Conservation (phyloP, 2,797 vertebrate genomes). For the Sebastolobus alascanus region DNA sequence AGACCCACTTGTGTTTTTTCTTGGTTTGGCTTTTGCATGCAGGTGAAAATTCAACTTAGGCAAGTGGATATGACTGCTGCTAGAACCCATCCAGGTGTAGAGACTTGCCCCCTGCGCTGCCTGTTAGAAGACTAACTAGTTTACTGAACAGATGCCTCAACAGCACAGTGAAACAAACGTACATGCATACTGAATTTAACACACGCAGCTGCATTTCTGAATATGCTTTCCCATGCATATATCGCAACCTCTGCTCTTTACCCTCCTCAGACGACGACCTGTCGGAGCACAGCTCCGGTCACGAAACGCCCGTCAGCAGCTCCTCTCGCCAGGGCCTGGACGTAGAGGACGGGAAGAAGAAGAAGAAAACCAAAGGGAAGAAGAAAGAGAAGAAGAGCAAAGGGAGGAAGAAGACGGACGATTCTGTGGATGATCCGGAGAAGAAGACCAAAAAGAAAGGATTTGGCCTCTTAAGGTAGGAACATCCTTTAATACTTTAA, state of each 20-base stretch:
- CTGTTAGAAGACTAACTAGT: neutral
- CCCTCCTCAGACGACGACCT: conserved; percentile 84
- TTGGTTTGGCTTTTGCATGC: neutral
- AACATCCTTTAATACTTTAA: neutral
- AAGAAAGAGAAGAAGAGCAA: conserved; percentile 84
- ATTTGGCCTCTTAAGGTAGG: conserved; percentile 93
- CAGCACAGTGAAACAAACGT: neutral
- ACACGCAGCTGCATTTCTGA: too few relatives aligned
- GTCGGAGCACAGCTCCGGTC: conserved; percentile 92
- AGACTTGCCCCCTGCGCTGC: neutral
- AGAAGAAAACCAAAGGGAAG: conserved; percentile 89
- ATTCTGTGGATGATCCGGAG: conserved; percentile 88
- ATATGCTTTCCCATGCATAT: neutral
- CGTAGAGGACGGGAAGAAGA: conserved; percentile 83
- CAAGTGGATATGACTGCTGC: neutral
- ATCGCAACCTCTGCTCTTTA: neutral
- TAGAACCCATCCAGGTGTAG: neutral
- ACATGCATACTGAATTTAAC: too few relatives aligned
- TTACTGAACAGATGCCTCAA: neutral
- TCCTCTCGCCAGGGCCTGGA: conserved; percentile 82
- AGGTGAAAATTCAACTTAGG: neutral
- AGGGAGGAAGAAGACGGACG: conserved; percentile 88
- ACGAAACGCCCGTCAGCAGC: conserved; percentile 87
- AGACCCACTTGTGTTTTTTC: neutral
- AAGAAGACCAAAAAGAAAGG: conserved; percentile 94